Conservation (phyloP, 2,113 vertebrate genomes). For the Vombatus ursinus region DNA sequence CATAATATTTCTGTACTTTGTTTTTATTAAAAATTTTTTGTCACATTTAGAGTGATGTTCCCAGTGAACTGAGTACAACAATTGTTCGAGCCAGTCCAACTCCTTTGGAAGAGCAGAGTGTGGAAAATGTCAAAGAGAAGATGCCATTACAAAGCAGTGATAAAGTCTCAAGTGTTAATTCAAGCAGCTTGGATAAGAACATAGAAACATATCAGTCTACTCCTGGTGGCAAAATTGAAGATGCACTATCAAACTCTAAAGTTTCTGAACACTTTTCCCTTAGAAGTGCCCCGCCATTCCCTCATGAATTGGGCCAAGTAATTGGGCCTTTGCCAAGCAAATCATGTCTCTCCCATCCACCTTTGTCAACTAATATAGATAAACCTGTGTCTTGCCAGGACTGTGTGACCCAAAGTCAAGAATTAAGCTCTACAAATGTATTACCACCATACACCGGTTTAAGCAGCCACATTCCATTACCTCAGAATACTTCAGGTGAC, state of each 20-base stretch:
- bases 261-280: constrained; percentile 32
- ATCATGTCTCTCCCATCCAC: background rate
- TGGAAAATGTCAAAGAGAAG: constrained; percentile 55
- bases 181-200: constrained; percentile 64
- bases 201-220: constrained; percentile 66
- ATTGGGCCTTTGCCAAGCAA: constrained; percentile 50
- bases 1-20: constrained; percentile 23
- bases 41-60: constrained; percentile 83
- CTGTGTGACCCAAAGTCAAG: constrained; percentile 44
- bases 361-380: background rate
- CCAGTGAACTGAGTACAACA: constrained; percentile 91
- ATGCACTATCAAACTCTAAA: constrained; percentile 35
- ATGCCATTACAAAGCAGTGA: constrained; percentile 52
- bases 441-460: constrained; percentile 66
- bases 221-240: constrained; percentile 77
- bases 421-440: constrained; percentile 26
- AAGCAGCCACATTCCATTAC: constrained; percentile 72
- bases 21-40: background rate
- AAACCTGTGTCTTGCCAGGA: constrained; percentile 18
- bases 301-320: constrained; percentile 46
- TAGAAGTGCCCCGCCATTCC: constrained; percentile 45
- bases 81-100: constrained; percentile 91
- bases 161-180: constrained; percentile 16
- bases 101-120: constrained; percentile 80
- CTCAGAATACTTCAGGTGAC: constrained; percentile 66